Base-by-base conservation (phyloP, 2,113 vertebrate species). In the Ammodytes dubius region DNA sequence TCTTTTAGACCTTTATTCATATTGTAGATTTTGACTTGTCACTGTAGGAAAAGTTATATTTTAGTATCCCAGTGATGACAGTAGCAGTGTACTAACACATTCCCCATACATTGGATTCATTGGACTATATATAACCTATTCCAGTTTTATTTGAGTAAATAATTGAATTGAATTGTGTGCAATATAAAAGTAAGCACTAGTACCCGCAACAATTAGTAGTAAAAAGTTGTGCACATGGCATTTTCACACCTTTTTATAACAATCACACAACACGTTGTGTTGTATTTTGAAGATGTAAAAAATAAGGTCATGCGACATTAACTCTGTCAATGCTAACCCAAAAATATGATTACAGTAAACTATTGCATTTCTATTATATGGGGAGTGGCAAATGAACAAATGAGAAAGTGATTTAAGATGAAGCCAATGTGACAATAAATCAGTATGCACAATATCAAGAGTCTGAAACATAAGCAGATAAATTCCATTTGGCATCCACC, bases 1-100 rank as follows among this genome's bases (percentile, higher is more conserved):
- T 37, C 70, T 69, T 43, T 42, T 13, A 46, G 19, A n/a, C 49
- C 9, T 61, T 45, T 64, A 39, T 58, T 74, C 17, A 61, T 7
- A 74, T 58, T 27, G 47, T 7, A 63, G 40, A 40, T 42, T 64
- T 46, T 56, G 53, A 50, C 69, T 54, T 64, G 50, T 77, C 46
- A 58, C 7, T 47, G 39, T 10, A 19, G 75, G 19, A 70, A 77
- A 69, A 74, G 46, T 45, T 64, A 2, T 35, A 12, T 35, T 61
- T 12, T 42, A 45, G 4, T 42, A 49, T 37, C n/a, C 13, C 10
- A 27, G 3, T 10, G 17, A 39, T 6, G 35, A 42, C 43, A 35
- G 19, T 6, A 64, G 50, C 52, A 50, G 9, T 50, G 43, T 65
- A 42, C 3, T 0, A 47, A 35, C 52, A n/a, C 27, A 19, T 27